Conservation (phyloP, 1,140 invertebrate genomes). For the Trichomalopsis sarcophagae region DNA sequence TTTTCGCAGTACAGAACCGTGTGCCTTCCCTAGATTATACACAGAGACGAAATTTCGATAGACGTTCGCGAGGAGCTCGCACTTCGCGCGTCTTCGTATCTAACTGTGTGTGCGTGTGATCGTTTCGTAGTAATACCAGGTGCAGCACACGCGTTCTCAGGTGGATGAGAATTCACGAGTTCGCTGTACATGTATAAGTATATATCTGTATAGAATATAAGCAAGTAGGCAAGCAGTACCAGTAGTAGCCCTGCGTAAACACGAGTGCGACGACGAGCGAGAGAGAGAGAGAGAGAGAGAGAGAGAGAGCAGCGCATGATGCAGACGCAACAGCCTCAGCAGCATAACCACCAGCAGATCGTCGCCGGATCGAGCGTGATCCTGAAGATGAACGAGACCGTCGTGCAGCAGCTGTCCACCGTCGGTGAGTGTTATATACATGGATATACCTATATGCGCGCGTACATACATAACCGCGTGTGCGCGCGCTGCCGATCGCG, state of each 20-base stretch:
- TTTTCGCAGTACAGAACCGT: neutral
- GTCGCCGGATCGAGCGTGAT: conserved; percentile 77
- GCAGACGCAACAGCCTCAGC: conserved; percentile 48
- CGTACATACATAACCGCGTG: neutral
- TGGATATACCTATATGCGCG: neutral
- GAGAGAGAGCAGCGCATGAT: conserved; percentile 16
- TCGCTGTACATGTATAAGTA: neutral
- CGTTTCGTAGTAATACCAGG: too few species aligned
- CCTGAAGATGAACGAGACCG: conserved; percentile 82
- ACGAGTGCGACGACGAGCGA: neutral
- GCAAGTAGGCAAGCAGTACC: too few species aligned
- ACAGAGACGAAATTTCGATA: too few species aligned
- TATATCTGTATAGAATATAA: neutral
- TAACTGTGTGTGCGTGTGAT: neutral
- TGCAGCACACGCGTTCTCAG: neutral
- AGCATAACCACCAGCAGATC: conserved; percentile 57
- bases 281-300: neutral
- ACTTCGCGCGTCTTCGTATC: neutral
- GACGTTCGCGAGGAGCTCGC: neutral
- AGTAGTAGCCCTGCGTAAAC: neutral
- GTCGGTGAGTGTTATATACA: conserved; percentile 76
- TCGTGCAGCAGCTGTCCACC: conserved; percentile 81
- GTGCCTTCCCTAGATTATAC: neutral
- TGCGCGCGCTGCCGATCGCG: neutral
- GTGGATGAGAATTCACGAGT: neutral